Conservation (phyloP, 2,797 vertebrate species). For the Sylvia borin region DNA sequence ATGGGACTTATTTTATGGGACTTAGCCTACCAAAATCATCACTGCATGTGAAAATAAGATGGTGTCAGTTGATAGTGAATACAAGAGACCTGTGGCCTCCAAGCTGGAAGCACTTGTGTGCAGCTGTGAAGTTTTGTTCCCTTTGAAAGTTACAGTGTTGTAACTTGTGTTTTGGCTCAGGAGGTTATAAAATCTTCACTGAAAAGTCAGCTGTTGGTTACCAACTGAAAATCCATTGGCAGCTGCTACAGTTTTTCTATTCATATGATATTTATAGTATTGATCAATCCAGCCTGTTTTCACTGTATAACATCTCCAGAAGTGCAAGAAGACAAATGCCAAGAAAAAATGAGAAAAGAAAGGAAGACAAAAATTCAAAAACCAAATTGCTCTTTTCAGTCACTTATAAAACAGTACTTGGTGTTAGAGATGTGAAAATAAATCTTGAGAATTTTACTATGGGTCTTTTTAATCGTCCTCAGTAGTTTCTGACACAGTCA, state of each 20-base stretch:
- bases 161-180: background rate
- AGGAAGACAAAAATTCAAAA: background rate
- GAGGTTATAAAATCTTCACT: background rate
- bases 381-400: background rate
- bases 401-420: background rate
- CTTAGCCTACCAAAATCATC: background rate
- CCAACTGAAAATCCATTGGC: background rate
- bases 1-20: background rate
- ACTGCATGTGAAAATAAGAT: background rate
- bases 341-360: background rate
- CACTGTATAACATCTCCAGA: background rate
- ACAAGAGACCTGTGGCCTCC: background rate
- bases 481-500: background rate
- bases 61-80: background rate
- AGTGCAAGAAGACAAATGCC: background rate
- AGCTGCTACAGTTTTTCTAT: background rate
- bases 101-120: background rate
- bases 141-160: background rate
- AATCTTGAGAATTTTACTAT: background rate
- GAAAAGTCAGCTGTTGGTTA: background rate
- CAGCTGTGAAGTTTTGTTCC: background rate
- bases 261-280: background rate
- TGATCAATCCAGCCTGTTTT: background rate
- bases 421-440: background rate
- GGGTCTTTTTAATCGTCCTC: background rate